These are phyloP conservation scores for Labeo catla DNA, from an alignment of 2,113 vertebrate species.

Conservation along the genomic window DNA sequence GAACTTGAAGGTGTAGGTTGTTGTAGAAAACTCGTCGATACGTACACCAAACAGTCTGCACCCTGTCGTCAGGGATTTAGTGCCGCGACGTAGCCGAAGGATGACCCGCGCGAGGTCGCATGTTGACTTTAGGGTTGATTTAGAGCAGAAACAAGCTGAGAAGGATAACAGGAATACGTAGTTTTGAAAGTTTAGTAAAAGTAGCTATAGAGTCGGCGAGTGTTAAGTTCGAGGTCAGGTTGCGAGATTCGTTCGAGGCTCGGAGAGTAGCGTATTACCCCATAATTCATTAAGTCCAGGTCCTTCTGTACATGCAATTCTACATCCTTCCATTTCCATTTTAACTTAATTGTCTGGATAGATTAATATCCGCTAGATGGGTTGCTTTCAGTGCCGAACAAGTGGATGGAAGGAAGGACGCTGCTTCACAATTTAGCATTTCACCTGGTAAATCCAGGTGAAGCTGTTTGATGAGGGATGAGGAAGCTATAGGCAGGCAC, in stretches of 20 bases:
- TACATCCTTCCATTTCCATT: conserved; percentile 44
- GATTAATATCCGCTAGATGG: neutral
- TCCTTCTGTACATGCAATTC: conserved; percentile 20
- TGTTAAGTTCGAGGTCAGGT: conserved; percentile 45
- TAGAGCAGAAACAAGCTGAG: conserved; percentile 9
- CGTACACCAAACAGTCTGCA: conserved; percentile 38
- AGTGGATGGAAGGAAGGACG: conserved; percentile 40
- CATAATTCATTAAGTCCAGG: conserved; percentile 28
- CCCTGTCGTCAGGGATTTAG: conserved; percentile 38
- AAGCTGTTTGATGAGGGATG: conserved; percentile 25
- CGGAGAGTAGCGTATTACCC: conserved; percentile 19
- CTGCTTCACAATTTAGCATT: conserved; percentile 46
- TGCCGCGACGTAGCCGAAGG: conserved; percentile 23
- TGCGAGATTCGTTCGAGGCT: conserved; percentile 13
- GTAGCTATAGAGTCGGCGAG: conserved; percentile 41
- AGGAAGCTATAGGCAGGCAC: conserved; percentile 41
- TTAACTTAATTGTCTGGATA: conserved; percentile 23
- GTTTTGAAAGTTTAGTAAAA: conserved; percentile 31
- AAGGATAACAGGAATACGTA: conserved; percentile 11
- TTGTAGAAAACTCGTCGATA: conserved; percentile 28
- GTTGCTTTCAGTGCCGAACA: neutral
- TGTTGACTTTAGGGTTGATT: conserved; percentile 31
- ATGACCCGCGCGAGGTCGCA: conserved; percentile 5
- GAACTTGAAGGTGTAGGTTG: conserved; percentile 57
- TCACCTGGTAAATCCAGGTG: conserved; percentile 1